Base-by-base conservation (phyloP, 2,888 invertebrate genomes). In the Pachliopta kotzebuea region DNA sequence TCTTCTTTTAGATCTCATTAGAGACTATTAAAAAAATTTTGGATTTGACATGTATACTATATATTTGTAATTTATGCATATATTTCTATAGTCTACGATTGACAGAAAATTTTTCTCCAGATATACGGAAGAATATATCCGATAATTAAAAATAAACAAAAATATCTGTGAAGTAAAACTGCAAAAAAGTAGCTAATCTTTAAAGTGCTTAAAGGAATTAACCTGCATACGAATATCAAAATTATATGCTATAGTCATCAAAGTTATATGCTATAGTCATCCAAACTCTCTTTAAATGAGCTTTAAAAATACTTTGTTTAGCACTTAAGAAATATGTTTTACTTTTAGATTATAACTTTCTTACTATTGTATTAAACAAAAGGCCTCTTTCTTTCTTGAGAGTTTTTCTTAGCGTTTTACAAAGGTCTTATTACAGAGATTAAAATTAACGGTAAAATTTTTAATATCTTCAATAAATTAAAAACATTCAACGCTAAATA, bases 331-430 rank as follows among this genome's bases (percentile, higher is more conserved):
- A 4, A 45, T 45, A 2, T 3, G 56, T 56, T 64, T 50, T 9
- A 59, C 55, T 50, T 63, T 60, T 63, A 63, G 55, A 49, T 31
- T 29, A 59, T 56, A 63, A 60, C 49, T 63, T 63, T 56, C 50
- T 59, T 49, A 59, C 55, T 59, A 56, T 63, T 59, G 59, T 60
- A 56, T 50, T 59, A 53, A 65, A 53, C 56, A 60, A 64, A 57
- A 60, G 50, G 6, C 50, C 52, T 60, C 60, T 45, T 29, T 56
- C 42, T 45, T 45, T 60, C 60, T 65, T 56, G 45, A 11, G 29
- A 42, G 45, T 45, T 55, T 56, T 65, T 56, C 60, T 65, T 53
- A 56, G 60, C 11, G 17, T 65, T 65, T 60, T 42, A 11, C 53
- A 56, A 56, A 56, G 26, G 37, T 29, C 55, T 56, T 7, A n/a